Conservation (phyloP, 2,888 invertebrate species). For the Himalopsyche tibetana region DNA sequence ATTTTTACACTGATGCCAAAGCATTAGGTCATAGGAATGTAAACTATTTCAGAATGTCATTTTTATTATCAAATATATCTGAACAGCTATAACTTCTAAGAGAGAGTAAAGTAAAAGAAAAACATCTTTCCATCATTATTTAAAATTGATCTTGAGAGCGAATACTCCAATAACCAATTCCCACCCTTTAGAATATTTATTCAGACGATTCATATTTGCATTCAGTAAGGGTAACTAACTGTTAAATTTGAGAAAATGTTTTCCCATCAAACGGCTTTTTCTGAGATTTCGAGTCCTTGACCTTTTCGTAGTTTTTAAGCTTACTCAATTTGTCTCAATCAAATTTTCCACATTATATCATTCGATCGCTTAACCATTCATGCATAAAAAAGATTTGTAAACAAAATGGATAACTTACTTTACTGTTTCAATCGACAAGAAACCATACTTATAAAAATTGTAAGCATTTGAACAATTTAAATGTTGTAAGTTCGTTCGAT, state of each 20-base stretch:
- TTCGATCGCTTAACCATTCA: background rate
- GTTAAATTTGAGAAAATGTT: conserved; percentile 31
- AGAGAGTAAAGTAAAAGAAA: background rate
- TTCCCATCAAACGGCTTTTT: background rate
- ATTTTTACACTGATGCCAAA: no score
- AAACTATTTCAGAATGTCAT: no score
- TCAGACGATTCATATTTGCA: conserved; percentile 26
- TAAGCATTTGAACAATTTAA: no score
- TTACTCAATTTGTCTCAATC: background rate
- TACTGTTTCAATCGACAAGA: no score
- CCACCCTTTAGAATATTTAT: conserved; percentile 19
- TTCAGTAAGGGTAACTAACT: conserved; percentile 13
- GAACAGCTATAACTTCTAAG: background rate
- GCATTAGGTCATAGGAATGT: no score
- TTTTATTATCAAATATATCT: no score
- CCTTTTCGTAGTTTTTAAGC: background rate
- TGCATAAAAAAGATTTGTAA: no score
- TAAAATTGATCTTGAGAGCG: background rate
- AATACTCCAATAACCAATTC: background rate
- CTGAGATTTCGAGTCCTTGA: background rate
- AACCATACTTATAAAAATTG: no score
- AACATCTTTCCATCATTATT: background rate
- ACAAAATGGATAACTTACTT: no score
- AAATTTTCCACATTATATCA: background rate
- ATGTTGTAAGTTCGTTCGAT: no score